Base-by-base conservation (phyloP, 1,140 invertebrate genomes). In the Tachypleus tridentatus region DNA sequence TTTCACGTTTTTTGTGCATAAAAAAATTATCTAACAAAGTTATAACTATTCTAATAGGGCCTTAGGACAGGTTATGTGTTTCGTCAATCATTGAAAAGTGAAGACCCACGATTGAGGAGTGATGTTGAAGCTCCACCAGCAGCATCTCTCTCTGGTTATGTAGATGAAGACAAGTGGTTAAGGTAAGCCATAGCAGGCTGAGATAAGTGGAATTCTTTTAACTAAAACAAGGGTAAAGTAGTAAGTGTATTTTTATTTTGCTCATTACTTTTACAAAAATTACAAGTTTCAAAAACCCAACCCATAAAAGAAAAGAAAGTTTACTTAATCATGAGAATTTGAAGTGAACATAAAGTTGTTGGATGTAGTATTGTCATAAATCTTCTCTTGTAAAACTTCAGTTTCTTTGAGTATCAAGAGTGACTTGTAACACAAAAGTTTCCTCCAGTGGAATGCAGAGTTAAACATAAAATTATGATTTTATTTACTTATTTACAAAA, bases 11-110 rank as follows among this genome's bases (percentile, higher is more conserved):
- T 29, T 29, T 29, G 29, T 29, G 29, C 29, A 29, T 29, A 29
- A 29, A 29, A 29, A 29, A 80, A 91, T 88, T 86, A 29, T 29
- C 29, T 29, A 29, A 29, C 29, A 29, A 29, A 29, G 29, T 29
- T 29, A n/a, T n/a, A 2, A 29, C 29, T 29, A 2, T 29, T 29
- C 29, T 29, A 29, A 29, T 51, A 69, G 67, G 95, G 95, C 64
- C 97, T 92, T 80, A 86, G 93, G 70, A 98, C 96, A 58, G 96
- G 96, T 4, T 96, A 98, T 75, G 87, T 95, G 66, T 98, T 98
- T 76, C 84, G 90, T 71, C 86, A 94, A 78, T 93, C 93, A 11
- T 79, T 94, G 64, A 82, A 97, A 62, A 93, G 94, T 71, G 91
- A 93, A 76, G 84, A 85, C 65, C 87, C 89, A 49, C 83, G 84